A percentile compares a stretch with the other conserved stretches of the same genome.
These are phyloP conservation scores for Ectemnius lituratus DNA, from an alignment of 2,888 invertebrate species.

Conservation along the genomic window DNA sequence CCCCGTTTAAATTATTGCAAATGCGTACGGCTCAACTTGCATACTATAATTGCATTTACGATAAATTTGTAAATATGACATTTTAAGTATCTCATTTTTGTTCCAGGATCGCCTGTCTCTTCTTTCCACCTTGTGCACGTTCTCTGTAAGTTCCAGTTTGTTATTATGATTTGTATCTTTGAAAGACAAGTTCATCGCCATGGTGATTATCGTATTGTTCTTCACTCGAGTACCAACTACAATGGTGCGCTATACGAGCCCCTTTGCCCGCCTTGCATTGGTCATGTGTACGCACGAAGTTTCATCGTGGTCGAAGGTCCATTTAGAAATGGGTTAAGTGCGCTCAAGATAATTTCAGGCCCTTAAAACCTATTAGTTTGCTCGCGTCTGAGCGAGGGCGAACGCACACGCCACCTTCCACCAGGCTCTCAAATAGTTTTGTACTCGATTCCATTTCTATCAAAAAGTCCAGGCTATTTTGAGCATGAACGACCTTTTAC, in stretches of 20 bases:
- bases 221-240: conserved; percentile 64
- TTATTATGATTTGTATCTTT: conserved; percentile 54
- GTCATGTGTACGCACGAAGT: conserved; percentile 23
- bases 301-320: conserved; percentile 63
- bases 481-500: neutral
- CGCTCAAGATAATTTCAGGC: conserved; percentile 67
- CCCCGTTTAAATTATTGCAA: too few species aligned
- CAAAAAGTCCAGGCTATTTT: neutral
- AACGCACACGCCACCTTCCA: neutral
- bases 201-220: conserved; percentile 45
- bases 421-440: neutral
- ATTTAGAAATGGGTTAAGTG: conserved; percentile 70
- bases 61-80: too few species aligned
- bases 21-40: too few species aligned
- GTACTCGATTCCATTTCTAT: neutral
- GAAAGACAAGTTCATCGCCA: conserved; percentile 22
- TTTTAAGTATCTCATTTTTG: too few species aligned
- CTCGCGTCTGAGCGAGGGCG: conserved; percentile 26
- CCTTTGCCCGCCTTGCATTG: conserved; percentile 29
- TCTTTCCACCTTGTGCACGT: too few species aligned
- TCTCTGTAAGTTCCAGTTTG: conserved; percentile 21
- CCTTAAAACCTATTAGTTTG: conserved; percentile 68
- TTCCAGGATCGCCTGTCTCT: too few species aligned
- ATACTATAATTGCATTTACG: too few species aligned
- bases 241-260: conserved; percentile 55